Conservation (phyloP, 2,888 invertebrate genomes). For the Ethmia dodecea region DNA sequence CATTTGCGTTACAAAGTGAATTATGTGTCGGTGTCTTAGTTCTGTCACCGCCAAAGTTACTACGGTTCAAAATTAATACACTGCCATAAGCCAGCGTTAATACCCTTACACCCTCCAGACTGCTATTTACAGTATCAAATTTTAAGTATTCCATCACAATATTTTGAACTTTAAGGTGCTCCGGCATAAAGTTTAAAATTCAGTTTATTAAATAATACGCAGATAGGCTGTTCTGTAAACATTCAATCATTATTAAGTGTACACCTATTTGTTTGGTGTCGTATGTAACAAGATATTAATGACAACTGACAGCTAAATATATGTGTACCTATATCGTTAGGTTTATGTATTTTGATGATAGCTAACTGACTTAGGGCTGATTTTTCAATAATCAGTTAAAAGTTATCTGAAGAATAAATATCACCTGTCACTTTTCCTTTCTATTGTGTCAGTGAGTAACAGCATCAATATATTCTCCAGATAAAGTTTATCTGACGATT, state of each 20-base stretch:
- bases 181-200: constrained; percentile 20
- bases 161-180: constrained; percentile 31
- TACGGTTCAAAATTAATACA: constrained; percentile 78
- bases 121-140: constrained; percentile 70
- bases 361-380: too few relatives aligned
- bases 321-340: too few relatives aligned
- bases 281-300: constrained; percentile 70
- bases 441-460: too few relatives aligned
- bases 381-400: too few relatives aligned
- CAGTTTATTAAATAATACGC: constrained; percentile 18
- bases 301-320: constrained; percentile 67
- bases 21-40: constrained; percentile 76
- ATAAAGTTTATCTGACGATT: too few relatives aligned
- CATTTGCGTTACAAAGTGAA: constrained; percentile 75
- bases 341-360: too few relatives aligned
- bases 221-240: constrained; percentile 38
- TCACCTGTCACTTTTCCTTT: too few relatives aligned
- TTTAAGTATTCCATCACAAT: constrained; percentile 33
- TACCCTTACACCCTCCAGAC: constrained; percentile 55
- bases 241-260: constrained; percentile 68
- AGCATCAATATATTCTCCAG: too few relatives aligned
- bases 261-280: constrained; percentile 74
- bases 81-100: constrained; percentile 74
- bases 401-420: too few relatives aligned
- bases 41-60: constrained; percentile 76